Evolutionary conservation across 1,140 invertebrate genomes (phyloP).

Genomic region (Camponotus floridanus): DNA sequence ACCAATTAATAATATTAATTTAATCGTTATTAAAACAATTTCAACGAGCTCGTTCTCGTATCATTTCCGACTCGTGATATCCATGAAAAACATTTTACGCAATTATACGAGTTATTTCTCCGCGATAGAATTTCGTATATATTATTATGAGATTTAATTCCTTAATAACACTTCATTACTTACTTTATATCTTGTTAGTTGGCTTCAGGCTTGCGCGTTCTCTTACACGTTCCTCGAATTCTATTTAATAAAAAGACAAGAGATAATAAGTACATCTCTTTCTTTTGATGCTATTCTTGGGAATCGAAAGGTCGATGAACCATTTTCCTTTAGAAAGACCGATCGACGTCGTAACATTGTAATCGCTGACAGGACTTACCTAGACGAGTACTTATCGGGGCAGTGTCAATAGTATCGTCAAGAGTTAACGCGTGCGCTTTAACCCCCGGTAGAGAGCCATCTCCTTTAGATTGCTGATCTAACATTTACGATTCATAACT

Average conservation of each 20-base stretch:
- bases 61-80: conserved; percentile 3
- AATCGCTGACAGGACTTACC: conserved; percentile 49
- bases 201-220: neutral
- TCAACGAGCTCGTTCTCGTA: neutral
- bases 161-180: conserved; percentile 11
- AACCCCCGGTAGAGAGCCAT: conserved; percentile 67
- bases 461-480: conserved; percentile 81
- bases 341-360: conserved; percentile 37
- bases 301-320: conserved; percentile 34
- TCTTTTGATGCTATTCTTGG: neutral
- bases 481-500: conserved; percentile 85
- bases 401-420: conserved; percentile 76
- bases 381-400: conserved; percentile 41
- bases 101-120: conserved; percentile 34
- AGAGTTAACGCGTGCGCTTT: conserved; percentile 78
- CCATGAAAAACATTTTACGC: neutral
- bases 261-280: neutral
- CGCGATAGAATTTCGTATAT: neutral
- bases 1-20: conserved; percentile 51
- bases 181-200: conserved; percentile 35
- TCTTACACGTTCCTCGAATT: neutral
- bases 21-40: conserved; percentile 38
- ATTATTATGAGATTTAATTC: neutral
- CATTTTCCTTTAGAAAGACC: conserved; percentile 11
- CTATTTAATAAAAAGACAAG: conserved; percentile 1